Evolutionary conservation across 35 echinoderm and acorn worm species (phyloP).

Genomic region (Hemicentrotus pulcherrimus): DNA sequence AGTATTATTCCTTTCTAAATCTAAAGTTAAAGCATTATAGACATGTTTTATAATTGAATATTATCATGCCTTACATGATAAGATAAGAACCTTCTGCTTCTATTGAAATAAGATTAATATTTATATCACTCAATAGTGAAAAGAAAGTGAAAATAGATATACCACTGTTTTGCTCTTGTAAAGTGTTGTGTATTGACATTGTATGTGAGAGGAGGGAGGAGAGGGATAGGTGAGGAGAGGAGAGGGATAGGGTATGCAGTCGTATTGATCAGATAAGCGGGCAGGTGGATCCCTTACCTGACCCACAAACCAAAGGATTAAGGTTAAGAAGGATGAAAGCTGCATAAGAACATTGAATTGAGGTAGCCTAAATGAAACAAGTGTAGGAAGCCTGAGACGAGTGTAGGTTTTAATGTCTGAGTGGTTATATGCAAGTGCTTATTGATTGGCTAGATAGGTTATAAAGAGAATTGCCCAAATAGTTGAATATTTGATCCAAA

Average conservation of each 20-base stretch:
- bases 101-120: not conserved
- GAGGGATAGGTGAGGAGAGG: too few species aligned
- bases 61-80: not conserved
- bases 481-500: too few species aligned
- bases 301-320: not conserved
- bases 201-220: not conserved
- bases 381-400: not conserved
- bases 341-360: not conserved
- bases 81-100: not conserved
- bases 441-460: not conserved
- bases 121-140: not conserved
- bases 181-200: not conserved
- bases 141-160: not conserved
- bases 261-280: not conserved
- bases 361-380: not conserved
- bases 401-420: not conserved
- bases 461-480: too few species aligned
- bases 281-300: not conserved
- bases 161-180: not conserved
- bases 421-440: not conserved
- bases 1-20: not conserved
- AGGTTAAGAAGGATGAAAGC: conserved; percentile 9
- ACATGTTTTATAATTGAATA: not conserved
- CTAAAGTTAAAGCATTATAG: not conserved
- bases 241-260: not conserved